phyloP scores from a whole-genome alignment of 2,888 invertebrate species.

The Hymenopus coronatus region DNA sequence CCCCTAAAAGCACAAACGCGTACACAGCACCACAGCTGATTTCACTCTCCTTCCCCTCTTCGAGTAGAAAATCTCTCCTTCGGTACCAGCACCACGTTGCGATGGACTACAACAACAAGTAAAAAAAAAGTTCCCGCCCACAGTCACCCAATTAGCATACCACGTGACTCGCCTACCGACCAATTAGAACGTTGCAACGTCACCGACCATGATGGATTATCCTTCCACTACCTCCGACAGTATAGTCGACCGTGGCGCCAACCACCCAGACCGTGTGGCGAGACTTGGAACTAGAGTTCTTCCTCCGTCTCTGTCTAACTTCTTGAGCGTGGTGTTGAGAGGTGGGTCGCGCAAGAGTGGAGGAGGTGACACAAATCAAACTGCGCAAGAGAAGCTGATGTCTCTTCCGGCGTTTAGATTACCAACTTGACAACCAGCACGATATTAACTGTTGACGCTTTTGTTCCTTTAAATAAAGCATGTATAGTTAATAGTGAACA shows the following conservation, averaged over 20 bases:
- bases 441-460: not conserved
- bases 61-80: constrained; percentile 20
- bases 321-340: constrained; percentile 14
- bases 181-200: constrained; percentile 52
- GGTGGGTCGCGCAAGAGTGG: not conserved
- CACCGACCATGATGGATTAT: constrained; percentile 61
- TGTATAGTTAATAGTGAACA: not conserved
- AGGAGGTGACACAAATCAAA: not conserved
- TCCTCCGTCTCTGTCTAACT: constrained; percentile 8
- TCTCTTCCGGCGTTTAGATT: not conserved
- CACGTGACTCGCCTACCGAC: constrained; percentile 57
- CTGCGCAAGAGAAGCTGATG: not conserved
- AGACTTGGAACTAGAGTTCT: constrained; percentile 14
- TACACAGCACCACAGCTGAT: constrained; percentile 9
- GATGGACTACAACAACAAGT: not conserved
- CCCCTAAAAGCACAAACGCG: constrained; percentile 19
- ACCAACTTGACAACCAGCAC: not conserved
- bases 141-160: constrained; percentile 58
- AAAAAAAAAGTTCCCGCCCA: constrained; percentile 52
- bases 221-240: constrained; percentile 32
- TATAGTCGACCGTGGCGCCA: constrained; percentile 26
- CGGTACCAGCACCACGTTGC: constrained; percentile 6
- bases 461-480: not conserved
- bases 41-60: constrained; percentile 12
- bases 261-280: constrained; percentile 15